These are phyloP conservation scores for Xanthia icteritia DNA, from an alignment of 2,888 invertebrate species.

Conservation along the genomic window DNA sequence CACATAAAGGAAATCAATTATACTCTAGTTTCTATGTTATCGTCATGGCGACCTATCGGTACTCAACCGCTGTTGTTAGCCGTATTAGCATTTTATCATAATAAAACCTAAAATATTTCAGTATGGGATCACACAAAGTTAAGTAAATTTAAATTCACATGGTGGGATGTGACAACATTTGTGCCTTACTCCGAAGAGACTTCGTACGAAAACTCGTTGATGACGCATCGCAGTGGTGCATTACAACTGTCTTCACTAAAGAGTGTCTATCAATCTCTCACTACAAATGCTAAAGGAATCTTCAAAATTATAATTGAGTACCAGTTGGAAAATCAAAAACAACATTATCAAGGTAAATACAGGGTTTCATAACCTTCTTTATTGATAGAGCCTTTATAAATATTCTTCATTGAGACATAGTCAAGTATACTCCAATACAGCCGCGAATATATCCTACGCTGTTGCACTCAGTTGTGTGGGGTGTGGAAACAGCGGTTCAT, in stretches of 20 bases:
- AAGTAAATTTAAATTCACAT: slow-evolving; percentile 96
- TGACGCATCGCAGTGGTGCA: slow-evolving; percentile 94
- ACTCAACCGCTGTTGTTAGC: not conserved
- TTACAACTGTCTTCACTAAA: slow-evolving; percentile 95
- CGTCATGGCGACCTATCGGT: not conserved
- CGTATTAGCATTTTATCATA: not conserved
- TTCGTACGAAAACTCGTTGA: slow-evolving; percentile 95
- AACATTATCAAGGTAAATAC: slow-evolving; percentile 93
- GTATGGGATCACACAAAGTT: slow-evolving; percentile 97
- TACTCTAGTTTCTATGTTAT: not conserved
- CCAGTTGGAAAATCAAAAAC: slow-evolving; percentile 94
- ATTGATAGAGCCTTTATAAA: not conserved
- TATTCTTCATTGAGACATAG: not conserved
- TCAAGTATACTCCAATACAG: not conserved
- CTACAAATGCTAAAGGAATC: slow-evolving; percentile 96
- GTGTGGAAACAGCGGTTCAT: not conserved
- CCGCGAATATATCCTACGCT: not conserved
- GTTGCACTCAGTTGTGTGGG: not conserved
- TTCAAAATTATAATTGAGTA: slow-evolving; percentile 95
- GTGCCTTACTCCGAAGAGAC: slow-evolving; percentile 96
- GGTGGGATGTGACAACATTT: slow-evolving; percentile 97
- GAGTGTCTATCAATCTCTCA: slow-evolving; percentile 97
- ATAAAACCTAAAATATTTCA: slow-evolving; percentile 79
- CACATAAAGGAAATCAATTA: not conserved
- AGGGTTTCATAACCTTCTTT: not conserved